Percentiles rank a stretch among this genome's conserved stretches.
These are phyloP conservation scores for Tragelaphus scriptus DNA, from an alignment of 2,113 vertebrate species.

Conservation along the genomic window DNA sequence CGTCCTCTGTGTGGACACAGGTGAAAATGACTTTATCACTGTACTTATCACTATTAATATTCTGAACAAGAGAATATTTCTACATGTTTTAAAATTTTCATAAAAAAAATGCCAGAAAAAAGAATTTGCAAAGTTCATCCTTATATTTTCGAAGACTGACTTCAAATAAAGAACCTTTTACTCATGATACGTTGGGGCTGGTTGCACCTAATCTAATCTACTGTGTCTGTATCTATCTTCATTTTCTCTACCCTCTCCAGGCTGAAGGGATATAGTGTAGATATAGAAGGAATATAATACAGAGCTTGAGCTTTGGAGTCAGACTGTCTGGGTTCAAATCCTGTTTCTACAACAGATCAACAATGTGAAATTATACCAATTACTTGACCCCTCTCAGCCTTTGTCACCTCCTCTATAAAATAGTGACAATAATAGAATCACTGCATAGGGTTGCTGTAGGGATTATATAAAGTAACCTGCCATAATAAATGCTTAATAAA, in stretches of 20 bases:
- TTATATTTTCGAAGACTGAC: background rate
- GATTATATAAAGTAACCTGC: background rate
- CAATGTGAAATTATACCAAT: background rate
- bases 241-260: background rate
- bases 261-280: background rate
- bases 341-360: background rate
- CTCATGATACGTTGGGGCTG: background rate
- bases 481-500: background rate
- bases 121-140: background rate
- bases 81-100: constrained; percentile 8
- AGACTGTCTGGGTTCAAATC: background rate
- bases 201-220: background rate
- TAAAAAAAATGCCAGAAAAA: background rate
- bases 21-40: constrained; percentile 26
- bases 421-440: background rate
- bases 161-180: background rate
- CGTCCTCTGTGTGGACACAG: constrained; percentile 83
- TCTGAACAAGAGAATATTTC: background rate
- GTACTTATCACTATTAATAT: background rate
- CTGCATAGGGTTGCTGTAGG: background rate
- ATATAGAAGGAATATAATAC: background rate
- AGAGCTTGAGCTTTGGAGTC: background rate
- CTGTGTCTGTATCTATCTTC: background rate
- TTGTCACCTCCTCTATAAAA: background rate
- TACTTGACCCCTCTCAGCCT: background rate